These are phyloP conservation scores for Pseudopleuronectes americanus DNA, from an alignment of 2,797 vertebrate species.

Conservation along the genomic window DNA sequence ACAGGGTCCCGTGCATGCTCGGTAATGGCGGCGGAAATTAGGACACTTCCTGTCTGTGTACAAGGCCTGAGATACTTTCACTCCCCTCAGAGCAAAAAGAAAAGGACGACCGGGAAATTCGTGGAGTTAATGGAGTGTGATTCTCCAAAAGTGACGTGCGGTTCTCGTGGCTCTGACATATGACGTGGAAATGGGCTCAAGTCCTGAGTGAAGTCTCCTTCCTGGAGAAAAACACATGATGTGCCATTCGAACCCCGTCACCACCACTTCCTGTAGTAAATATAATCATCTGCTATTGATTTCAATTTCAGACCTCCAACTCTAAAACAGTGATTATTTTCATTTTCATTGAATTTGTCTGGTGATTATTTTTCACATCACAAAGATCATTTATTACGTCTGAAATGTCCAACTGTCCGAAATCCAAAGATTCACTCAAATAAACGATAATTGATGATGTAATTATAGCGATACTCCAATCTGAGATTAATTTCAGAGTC, in stretches of 20 bases:
- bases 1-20: conserved; percentile 33
- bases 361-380: not conserved
- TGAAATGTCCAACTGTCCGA: too few relatives aligned
- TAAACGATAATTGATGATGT: too few relatives aligned
- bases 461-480: too few relatives aligned
- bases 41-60: conserved; percentile 59
- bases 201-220: conserved; percentile 44
- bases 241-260: conserved; percentile 38
- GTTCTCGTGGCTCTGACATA: conserved; percentile 37
- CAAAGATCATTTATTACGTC: too few relatives aligned
- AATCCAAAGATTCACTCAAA: too few relatives aligned
- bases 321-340: too few relatives aligned
- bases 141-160: conserved; percentile 33
- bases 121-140: conserved; percentile 30
- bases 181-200: conserved; percentile 57
- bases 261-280: not conserved
- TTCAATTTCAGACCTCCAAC: too few relatives aligned
- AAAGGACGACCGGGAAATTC: conserved; percentile 11
- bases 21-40: conserved; percentile 57
- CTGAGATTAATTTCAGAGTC: too few relatives aligned
- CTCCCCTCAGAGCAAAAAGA: conserved; percentile 8
- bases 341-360: not conserved
- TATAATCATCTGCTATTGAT: conserved; percentile 4
- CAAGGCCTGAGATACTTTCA: conserved; percentile 29
- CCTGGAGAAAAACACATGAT: conserved; percentile 58